phyloP scores from a whole-genome alignment of 2,888 invertebrate species.

The Heliconius ismenius region DNA sequence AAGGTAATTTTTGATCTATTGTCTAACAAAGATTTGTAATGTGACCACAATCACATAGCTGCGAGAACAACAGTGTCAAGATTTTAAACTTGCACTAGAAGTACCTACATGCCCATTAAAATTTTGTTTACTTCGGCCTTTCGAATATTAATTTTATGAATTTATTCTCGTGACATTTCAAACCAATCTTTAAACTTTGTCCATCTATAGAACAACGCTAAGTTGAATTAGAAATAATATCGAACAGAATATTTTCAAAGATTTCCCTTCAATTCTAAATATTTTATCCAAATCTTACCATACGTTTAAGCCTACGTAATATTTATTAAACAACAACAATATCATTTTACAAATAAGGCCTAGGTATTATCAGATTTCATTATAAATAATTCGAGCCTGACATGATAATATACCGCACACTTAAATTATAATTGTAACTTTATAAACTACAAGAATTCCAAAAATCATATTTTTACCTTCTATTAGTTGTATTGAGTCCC shows the following conservation, averaged over 20 bases:
- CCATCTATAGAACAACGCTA: background rate
- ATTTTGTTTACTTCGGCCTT: background rate
- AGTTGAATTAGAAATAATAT: background rate
- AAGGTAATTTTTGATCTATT: background rate
- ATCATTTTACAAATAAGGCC: constrained; percentile 66
- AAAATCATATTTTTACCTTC: too few species aligned
- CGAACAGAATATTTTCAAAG: background rate
- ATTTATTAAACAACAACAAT: constrained; percentile 64
- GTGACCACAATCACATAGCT: background rate
- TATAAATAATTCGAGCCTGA: constrained; percentile 15
- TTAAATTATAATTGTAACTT: background rate
- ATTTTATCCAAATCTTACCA: constrained; percentile 11
- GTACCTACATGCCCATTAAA: background rate
- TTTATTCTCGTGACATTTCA: background rate
- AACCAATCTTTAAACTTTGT: background rate
- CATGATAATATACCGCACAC: constrained; percentile 17
- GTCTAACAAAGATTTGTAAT: background rate
- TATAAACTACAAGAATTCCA: background rate
- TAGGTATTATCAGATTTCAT: constrained; percentile 43
- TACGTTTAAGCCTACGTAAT: constrained; percentile 45
- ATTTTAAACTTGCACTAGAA: background rate
- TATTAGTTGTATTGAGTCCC: too few species aligned
- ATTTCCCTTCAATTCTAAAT: background rate
- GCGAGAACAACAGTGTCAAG: background rate
- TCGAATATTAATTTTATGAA: background rate